These are phyloP conservation scores for Theocolax elegans DNA, from an alignment of 1,140 invertebrate genomes.

Conservation along the genomic window DNA sequence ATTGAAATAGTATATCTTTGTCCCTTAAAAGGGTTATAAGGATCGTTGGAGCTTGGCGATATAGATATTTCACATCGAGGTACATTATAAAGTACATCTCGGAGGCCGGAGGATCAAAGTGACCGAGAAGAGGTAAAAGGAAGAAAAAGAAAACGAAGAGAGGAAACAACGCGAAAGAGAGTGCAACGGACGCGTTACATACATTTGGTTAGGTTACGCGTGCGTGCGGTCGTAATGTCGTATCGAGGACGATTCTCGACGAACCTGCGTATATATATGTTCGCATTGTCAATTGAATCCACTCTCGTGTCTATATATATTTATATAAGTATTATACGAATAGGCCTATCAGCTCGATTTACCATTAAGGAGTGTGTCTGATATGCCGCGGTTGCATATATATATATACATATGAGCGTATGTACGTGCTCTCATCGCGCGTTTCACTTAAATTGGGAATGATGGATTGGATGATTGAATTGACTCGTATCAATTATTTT, in stretches of 20 bases:
- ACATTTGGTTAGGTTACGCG: neutral
- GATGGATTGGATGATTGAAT: too few species aligned
- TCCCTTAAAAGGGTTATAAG: neutral
- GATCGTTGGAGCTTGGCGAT: neutral
- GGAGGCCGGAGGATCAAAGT: too few species aligned
- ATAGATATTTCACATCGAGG: neutral
- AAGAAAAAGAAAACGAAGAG: neutral
- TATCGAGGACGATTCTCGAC: neutral
- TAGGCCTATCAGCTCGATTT: too few species aligned
- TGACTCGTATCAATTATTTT: too few species aligned
- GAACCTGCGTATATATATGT: neutral
- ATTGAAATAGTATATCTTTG: conserved; percentile 10
- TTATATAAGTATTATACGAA: too few species aligned
- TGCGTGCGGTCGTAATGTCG: neutral
- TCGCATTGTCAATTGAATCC: neutral
- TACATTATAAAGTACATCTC: conserved; percentile 3
- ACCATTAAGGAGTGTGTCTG: too few species aligned
- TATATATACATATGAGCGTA: too few species aligned
- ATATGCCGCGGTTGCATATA: too few species aligned
- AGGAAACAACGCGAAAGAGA: neutral
- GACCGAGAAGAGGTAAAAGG: too few species aligned
- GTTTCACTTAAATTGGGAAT: too few species aligned
- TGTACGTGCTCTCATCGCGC: too few species aligned
- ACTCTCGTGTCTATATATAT: too few species aligned
- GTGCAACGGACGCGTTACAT: neutral